Conservation (phyloP, 2,888 invertebrate genomes). For the Boloria selene region DNA sequence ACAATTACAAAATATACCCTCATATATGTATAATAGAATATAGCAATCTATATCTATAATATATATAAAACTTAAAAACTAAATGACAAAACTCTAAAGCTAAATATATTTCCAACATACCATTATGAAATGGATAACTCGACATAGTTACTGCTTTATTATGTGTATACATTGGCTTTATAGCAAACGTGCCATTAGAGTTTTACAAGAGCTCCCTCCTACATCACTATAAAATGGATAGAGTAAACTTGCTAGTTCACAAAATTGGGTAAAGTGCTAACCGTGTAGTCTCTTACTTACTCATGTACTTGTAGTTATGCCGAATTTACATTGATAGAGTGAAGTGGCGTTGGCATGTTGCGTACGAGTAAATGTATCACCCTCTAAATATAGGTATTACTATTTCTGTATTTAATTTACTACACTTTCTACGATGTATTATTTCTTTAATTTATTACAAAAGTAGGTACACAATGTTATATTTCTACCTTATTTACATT, state of each 20-base stretch:
- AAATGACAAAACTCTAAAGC: no score
- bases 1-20: no score
- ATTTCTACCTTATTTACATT: no score
- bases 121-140: no score
- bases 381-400: background rate
- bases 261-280: slow-evolving; percentile 13
- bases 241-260: slow-evolving; percentile 3
- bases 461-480: background rate
- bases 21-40: no score
- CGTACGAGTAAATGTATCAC: background rate
- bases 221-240: slow-evolving; percentile 3
- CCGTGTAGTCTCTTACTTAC: slow-evolving; percentile 9
- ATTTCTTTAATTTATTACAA: background rate
- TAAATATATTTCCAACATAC: no score
- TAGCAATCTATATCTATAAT: no score
- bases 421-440: background rate
- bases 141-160: no score
- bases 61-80: no score
- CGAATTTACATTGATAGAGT: slow-evolving; percentile 11
- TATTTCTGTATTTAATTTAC: background rate
- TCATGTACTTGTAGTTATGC: background rate
- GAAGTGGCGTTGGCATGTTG: background rate
- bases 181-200: background rate
- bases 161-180: no score
- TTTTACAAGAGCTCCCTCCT: background rate